phyloP scores from a whole-genome alignment of 2,113 vertebrate genomes.

The Oncorhynchus nerka region DNA sequence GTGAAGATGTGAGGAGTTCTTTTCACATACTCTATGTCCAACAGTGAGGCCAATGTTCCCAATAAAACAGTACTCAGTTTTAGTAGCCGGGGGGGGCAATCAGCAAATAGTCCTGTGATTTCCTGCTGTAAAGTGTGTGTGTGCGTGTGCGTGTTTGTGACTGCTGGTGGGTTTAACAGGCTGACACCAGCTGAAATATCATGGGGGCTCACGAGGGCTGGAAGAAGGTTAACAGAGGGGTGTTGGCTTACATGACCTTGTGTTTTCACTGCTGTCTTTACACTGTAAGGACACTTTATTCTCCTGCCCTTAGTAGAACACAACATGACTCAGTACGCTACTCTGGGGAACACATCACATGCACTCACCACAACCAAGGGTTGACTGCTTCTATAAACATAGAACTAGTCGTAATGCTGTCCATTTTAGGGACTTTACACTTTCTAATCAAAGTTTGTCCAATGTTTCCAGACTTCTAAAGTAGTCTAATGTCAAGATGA shows the following conservation, averaged over 20 bases:
- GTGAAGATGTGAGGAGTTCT: background rate
- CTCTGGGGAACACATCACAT: too few species aligned
- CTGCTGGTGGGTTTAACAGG: background rate
- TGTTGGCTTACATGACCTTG: slow-evolving; percentile 40
- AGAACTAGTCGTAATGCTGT: too few species aligned
- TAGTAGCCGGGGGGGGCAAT: background rate
- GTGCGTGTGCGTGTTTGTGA: background rate
- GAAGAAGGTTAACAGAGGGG: background rate
- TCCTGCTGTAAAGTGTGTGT: background rate
- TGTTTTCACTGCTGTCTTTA: background rate
- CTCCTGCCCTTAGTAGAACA: too few species aligned
- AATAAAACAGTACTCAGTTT: background rate
- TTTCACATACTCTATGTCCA: background rate
- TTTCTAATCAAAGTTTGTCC: too few species aligned
- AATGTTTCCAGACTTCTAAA: too few species aligned
- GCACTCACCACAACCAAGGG: too few species aligned
- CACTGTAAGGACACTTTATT: background rate
- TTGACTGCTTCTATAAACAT: too few species aligned
- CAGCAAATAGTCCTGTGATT: background rate
- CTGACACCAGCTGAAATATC: background rate
- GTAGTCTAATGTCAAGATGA: too few species aligned
- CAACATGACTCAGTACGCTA: too few species aligned
- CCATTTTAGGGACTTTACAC: too few species aligned
- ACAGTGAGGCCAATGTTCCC: background rate
- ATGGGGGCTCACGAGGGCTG: background rate